A percentile compares a stretch with the other conserved stretches of the same genome.
Evolutionary conservation across 1,140 invertebrate genomes (phyloP).

Genomic region (Papilio glaucus): DNA sequence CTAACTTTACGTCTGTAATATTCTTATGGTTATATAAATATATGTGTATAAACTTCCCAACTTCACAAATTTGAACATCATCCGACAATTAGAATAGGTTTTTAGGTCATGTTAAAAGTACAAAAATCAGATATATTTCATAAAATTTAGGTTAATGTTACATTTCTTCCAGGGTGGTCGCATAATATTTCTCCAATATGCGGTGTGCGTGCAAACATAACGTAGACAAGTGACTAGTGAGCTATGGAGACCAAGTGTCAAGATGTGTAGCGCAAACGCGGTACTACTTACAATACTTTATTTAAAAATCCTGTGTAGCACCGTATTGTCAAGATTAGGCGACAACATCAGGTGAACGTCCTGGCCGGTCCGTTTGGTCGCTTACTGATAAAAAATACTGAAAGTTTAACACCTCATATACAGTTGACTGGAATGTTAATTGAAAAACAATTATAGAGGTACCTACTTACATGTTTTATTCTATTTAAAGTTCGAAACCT

Average conservation of each 20-base stretch:
- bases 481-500: not conserved
- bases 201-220: no score
- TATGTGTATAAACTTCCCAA: no score
- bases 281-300: constrained; percentile 11
- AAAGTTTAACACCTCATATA: constrained; percentile 21
- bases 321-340: constrained; percentile 18
- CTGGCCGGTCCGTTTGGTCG: constrained; percentile 4
- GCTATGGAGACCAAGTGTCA: not conserved
- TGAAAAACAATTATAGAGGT: constrained; percentile 23
- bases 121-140: no score
- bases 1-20: not conserved
- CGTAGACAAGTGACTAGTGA: not conserved
- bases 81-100: no score
- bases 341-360: constrained; percentile 21
- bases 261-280: not conserved
- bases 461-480: no score
- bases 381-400: constrained; percentile 1
- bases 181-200: no score
- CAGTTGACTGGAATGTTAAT: constrained; percentile 21
- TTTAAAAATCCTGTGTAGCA: constrained; percentile 9
- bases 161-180: no score
- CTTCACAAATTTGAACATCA: no score
- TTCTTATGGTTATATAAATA: constrained; percentile 6
- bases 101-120: no score
- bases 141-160: no score